These are phyloP conservation scores for Phrynosoma blainvillii DNA, from an alignment of 2,113 vertebrate genomes.

Conservation along the genomic window DNA sequence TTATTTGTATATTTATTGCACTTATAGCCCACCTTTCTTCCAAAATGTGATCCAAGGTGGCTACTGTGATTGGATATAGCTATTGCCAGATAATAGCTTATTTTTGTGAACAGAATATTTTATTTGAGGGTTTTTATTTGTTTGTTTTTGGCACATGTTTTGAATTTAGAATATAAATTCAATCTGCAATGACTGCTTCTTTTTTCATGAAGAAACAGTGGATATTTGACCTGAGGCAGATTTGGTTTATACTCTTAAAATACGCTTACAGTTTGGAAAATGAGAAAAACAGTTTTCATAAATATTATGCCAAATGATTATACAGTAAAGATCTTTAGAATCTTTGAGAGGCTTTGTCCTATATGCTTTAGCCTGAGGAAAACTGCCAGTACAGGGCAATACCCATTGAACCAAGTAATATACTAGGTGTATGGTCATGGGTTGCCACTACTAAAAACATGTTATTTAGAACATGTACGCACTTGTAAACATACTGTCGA, in stretches of 20 bases:
- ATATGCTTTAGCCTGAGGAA: not conserved
- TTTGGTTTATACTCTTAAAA: not conserved
- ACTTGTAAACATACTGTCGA: constrained; percentile 32
- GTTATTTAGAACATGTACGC: constrained; percentile 26
- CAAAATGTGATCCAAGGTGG: no score
- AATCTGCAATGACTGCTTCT: not conserved
- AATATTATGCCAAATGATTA: not conserved
- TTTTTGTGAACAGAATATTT: constrained; percentile 19
- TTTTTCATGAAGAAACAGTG: not conserved
- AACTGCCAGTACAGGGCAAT: not conserved
- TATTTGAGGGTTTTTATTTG: not conserved
- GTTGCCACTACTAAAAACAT: constrained; percentile 26
- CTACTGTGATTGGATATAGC: not conserved
- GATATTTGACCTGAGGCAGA: not conserved
- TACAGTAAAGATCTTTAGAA: not conserved
- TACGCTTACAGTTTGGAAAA: not conserved
- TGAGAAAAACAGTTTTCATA: not conserved
- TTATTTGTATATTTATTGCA: no score
- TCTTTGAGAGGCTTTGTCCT: not conserved
- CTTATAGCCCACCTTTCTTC: no score
- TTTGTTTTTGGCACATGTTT: not conserved
- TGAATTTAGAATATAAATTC: not conserved
- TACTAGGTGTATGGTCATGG: constrained; percentile 7
- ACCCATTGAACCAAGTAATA: constrained; percentile 12
- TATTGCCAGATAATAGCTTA: not conserved